phyloP scores from a whole-genome alignment of 2,113 vertebrate genomes.

The Ochotona curzoniae region DNA sequence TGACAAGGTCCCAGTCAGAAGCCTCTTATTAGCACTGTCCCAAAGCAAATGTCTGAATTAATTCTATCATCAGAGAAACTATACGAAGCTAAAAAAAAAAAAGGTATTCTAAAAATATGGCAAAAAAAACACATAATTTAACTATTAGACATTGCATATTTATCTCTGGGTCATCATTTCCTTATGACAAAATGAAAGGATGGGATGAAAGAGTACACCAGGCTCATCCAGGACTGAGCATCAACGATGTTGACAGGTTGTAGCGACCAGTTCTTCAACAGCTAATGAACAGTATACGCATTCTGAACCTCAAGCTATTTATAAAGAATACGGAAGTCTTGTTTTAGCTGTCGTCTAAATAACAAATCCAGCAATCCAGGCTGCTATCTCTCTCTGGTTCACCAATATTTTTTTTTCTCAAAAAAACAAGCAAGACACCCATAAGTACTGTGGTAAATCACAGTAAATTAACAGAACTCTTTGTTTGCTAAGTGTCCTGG shows the following conservation, averaged over 20 bases:
- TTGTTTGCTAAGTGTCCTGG: not conserved
- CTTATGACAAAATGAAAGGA: slow-evolving; percentile 14
- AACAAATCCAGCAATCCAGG: not conserved
- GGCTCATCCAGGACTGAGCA: not conserved
- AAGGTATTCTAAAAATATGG: not conserved
- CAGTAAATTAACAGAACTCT: not conserved
- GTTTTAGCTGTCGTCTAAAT: slow-evolving; percentile 20
- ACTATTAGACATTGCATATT: not conserved
- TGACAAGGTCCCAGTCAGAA: not conserved
- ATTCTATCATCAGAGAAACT: not conserved
- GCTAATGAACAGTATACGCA: slow-evolving; percentile 10
- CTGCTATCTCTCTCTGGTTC: not conserved
- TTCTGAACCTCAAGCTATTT: not conserved
- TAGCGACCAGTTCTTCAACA: slow-evolving; percentile 50
- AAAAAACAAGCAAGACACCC: not conserved
- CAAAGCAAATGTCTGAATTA: slow-evolving; percentile 26
- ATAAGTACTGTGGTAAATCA: not conserved
- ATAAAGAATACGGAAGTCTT: not conserved
- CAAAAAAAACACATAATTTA: slow-evolving; percentile 10
- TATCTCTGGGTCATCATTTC: not conserved
- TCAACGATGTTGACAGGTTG: not conserved
- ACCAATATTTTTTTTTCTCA: not conserved
- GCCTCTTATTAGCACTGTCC: not conserved
- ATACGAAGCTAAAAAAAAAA: not conserved
- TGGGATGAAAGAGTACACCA: not conserved